phyloP scores from a whole-genome alignment of 2,888 invertebrate genomes.

The Leptinotarsa juncta region DNA sequence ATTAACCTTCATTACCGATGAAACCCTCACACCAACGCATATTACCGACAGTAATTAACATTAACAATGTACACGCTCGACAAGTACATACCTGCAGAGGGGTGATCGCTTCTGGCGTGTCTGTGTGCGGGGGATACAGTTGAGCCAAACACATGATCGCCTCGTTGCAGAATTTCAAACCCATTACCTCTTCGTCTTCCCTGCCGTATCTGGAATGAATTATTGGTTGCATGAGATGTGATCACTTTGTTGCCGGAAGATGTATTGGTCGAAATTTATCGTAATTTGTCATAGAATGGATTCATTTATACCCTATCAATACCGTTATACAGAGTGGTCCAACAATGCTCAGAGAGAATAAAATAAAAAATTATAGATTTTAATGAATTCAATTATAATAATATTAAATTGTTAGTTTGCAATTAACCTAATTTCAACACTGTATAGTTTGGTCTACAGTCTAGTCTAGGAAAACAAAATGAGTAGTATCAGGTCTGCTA shows the following conservation, averaged over 20 bases:
- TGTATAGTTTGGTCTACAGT: no score
- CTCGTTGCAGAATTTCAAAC: conserved; percentile 97
- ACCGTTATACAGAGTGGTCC: no score
- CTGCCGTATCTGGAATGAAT: conserved; percentile 82
- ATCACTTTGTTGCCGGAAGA: conserved; percentile 5
- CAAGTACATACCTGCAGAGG: conserved; percentile 77
- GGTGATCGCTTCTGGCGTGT: conserved; percentile 72
- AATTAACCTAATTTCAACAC: no score
- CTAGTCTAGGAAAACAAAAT: no score
- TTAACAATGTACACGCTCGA: neutral
- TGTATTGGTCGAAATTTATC: neutral
- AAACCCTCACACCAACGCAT: neutral
- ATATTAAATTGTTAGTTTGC: no score
- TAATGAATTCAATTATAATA: no score
- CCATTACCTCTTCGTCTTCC: conserved; percentile 98
- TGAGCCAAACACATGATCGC: conserved; percentile 93
- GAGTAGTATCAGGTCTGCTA: no score
- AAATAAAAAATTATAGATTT: no score
- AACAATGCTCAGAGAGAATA: no score
- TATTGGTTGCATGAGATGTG: neutral
- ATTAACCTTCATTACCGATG: neutral
- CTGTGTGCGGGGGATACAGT: conserved; percentile 78
- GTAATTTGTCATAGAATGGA: no score
- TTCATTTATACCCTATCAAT: no score
- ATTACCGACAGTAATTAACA: neutral